Evolutionary conservation across 2,888 invertebrate species (phyloP).

Genomic region (Rhodophaea formosa): DNA sequence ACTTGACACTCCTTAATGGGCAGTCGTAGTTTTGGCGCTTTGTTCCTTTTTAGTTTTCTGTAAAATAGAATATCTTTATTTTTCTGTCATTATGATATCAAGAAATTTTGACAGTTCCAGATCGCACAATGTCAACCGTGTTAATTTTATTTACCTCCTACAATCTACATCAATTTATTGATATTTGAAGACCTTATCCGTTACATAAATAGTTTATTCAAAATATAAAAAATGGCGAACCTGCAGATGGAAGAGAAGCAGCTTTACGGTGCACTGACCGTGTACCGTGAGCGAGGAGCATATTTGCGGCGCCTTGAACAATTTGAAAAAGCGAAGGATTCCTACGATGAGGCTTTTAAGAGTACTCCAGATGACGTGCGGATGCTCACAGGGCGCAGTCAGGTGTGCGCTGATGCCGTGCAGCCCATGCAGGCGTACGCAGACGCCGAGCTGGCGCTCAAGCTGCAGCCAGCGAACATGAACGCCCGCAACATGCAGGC

Average conservation of each 20-base stretch:
- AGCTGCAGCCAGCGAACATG: slow-evolving; percentile 66
- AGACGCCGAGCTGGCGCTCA: slow-evolving; percentile 68
- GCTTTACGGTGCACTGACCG: slow-evolving; percentile 62
- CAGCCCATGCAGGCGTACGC: slow-evolving; percentile 65
- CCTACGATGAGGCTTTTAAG: slow-evolving; percentile 67
- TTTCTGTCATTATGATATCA: too few species aligned
- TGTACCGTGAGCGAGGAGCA: slow-evolving; percentile 70
- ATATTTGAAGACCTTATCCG: not conserved
- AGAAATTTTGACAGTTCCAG: too few species aligned
- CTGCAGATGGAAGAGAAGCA: slow-evolving; percentile 65
- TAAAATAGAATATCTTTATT: too few species aligned
- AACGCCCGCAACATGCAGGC: slow-evolving; percentile 70
- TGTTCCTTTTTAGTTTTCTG: too few species aligned
- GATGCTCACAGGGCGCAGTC: slow-evolving; percentile 65
- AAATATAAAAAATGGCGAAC: slow-evolving; percentile 12
- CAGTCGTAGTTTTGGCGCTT: too few species aligned
- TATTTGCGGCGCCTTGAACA: slow-evolving; percentile 68
- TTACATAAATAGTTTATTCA: not conserved
- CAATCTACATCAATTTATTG: not conserved
- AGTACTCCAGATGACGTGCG: slow-evolving; percentile 59
- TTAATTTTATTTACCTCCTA: not conserved
- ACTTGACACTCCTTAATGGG: too few species aligned
- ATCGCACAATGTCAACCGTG: not conserved
- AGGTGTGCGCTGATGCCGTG: slow-evolving; percentile 69
- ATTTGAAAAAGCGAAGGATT: slow-evolving; percentile 66